Percentiles rank a stretch among this genome's conserved stretches.
phyloP scores from a whole-genome alignment of 2,797 vertebrate species.

The Zenarchopterus dispar region DNA sequence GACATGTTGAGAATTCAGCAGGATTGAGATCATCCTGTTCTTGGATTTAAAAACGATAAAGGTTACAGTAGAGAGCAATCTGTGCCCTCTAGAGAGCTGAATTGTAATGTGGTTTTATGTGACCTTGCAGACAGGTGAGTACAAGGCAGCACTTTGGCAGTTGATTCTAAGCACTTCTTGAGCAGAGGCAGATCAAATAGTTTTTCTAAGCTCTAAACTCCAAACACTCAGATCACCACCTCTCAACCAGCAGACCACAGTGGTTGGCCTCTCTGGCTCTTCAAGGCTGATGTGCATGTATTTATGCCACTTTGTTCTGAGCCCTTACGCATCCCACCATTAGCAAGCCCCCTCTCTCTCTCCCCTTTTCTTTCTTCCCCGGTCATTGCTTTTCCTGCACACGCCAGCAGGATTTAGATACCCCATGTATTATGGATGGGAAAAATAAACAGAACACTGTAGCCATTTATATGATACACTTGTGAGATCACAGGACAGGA shows the following conservation, averaged over 20 bases:
- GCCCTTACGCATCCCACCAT: conserved; percentile 72
- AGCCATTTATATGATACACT: conserved; percentile 79
- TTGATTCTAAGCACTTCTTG: conserved; percentile 49
- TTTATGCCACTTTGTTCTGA: conserved; percentile 76
- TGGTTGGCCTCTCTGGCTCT: conserved; percentile 59
- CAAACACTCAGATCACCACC: conserved; percentile 52
- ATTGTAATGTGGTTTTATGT: conserved; percentile 52
- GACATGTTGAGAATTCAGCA: conserved; percentile 15
- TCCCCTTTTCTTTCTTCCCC: conserved; percentile 16
- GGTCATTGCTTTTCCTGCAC: conserved; percentile 63
- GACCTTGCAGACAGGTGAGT: conserved; percentile 72
- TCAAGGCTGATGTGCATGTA: conserved; percentile 68
- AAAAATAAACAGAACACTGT: conserved; percentile 73
- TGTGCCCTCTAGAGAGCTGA: conserved; percentile 40
- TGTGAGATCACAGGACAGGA: conserved; percentile 75
- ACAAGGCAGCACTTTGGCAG: conserved; percentile 52
- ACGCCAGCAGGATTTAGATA: conserved; percentile 76
- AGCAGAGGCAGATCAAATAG: conserved; percentile 63
- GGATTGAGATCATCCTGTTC: conserved; percentile 17
- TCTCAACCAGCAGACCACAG: conserved; percentile 64
- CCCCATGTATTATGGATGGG: conserved; percentile 81
- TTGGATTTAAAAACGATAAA: conserved; percentile 53
- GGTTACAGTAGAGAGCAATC: conserved; percentile 51
- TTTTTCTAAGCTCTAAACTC: conserved; percentile 66
- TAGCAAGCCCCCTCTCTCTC: conserved; percentile 64